Evolutionary conservation across 2,797 vertebrate species (phyloP).

Genomic region (Heteromormyrus szaboi): DNA sequence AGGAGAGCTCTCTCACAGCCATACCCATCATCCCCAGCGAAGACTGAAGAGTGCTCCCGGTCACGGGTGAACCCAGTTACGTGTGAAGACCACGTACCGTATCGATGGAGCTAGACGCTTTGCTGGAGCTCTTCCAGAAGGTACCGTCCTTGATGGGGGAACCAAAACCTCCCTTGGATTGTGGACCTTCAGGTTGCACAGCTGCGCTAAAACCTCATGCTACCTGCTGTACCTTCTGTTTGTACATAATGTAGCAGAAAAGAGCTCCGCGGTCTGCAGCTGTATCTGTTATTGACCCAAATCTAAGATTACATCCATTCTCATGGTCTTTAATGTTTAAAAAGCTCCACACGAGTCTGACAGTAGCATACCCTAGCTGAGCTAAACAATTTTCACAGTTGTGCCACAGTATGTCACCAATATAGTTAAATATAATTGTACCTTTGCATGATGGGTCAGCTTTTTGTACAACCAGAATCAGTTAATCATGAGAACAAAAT

Average conservation of each 20-base stretch:
- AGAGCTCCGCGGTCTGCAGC: not conserved
- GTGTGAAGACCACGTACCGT: not conserved
- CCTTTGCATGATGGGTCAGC: not conserved
- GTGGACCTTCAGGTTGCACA: not conserved
- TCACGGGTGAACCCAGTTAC: not conserved
- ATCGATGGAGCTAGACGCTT: not conserved
- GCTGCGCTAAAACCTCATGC: not conserved
- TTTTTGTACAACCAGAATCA: not conserved
- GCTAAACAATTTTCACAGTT: not conserved
- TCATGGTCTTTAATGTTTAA: not conserved
- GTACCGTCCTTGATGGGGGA: not conserved
- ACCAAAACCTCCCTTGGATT: not conserved
- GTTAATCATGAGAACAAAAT: not conserved
- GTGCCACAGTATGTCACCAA: not conserved
- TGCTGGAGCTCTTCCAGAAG: not conserved
- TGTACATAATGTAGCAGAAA: not conserved
- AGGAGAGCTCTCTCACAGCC: conserved; percentile 4
- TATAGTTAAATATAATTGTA: conserved; percentile 3
- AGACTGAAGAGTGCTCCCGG: not conserved
- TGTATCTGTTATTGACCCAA: not conserved
- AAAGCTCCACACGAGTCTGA: not conserved
- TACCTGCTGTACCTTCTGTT: not conserved
- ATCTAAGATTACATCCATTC: not conserved
- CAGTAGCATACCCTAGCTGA: not conserved
- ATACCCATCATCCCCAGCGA: not conserved